Base-by-base conservation (phyloP, 2,888 invertebrate species). In the Melanostoma mellinum region DNA sequence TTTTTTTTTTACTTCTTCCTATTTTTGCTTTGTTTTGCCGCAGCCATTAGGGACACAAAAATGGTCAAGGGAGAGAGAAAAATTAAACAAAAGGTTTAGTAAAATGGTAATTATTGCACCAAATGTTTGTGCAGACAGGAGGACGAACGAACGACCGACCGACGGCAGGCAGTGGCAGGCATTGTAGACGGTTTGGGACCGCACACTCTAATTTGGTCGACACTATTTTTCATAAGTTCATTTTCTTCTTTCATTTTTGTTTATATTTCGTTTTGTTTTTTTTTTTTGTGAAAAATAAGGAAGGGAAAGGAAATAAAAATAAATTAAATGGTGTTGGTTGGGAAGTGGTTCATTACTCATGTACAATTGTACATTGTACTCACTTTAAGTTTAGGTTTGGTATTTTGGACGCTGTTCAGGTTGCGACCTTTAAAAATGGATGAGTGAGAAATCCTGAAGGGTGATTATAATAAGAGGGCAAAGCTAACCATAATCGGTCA, bases 91-190 rank as follows among this genome's bases (percentile, higher is more conserved):
- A 79, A 75, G 75, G 65, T 46, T 80, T 81, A 68, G 67, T 50
- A 72, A 68, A 68, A 82, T 68, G 52, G 56, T 82, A 82, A 82
- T 77, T 82, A 82, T 77, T 82, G 81, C 77, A 50, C 61, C 50
- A 67, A 82, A 77, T 82, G 77, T 48, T 63, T 38, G 9, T 48
- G 30, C 1, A 36, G 32, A 8, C 8, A 56, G 10, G 72, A 63
- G 50, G 60, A 71, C 65, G 71, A 67, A 72, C 53, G 53, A 58
- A 53, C 72, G 76, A 10, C 10, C 10, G n/a, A 20, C 20, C 20
- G 20, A 20, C 20, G n/a, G n/a, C 8, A 42, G 5, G 35, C 20
- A 36, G 0, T 10, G n/a, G 8, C 33, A 33, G 3, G 10, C 52
- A 63, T 35, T 35, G 65, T 48, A 48, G 42, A 56, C 35, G 46